Conservation (phyloP, 2,797 vertebrate genomes). For the Pseudocheirus occidentalis region DNA sequence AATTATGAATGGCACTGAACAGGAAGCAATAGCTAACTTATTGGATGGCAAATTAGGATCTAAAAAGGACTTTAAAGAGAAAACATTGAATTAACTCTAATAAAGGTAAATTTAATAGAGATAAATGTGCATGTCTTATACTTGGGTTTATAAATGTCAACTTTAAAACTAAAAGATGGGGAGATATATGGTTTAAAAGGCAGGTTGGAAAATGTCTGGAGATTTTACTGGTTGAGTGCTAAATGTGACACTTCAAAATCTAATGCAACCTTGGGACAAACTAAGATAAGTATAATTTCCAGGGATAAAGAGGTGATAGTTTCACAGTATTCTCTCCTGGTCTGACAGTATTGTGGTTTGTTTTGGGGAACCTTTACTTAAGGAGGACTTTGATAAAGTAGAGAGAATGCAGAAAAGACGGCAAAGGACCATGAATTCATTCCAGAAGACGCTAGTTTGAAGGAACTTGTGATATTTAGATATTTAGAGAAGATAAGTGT, state of each 20-base stretch:
- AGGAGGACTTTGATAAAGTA: not conserved
- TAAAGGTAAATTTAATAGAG: not conserved
- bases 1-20: not conserved
- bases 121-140: not conserved
- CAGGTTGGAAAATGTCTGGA: not conserved
- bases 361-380: not conserved
- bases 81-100: not conserved
- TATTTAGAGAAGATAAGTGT: not conserved
- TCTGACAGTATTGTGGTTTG: not conserved
- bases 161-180: not conserved
- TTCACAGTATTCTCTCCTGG: not conserved
- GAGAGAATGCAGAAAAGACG: not conserved
- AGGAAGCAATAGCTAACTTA: not conserved
- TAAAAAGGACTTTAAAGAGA: not conserved
- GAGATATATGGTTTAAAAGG: not conserved
- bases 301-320: not conserved
- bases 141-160: not conserved
- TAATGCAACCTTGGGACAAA: not conserved
- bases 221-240: not conserved
- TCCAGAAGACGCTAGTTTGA: not conserved
- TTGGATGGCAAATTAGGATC: not conserved
- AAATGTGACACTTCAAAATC: not conserved
- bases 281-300: not conserved
- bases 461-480: not conserved
- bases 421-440: not conserved